Evolutionary conservation across 1,140 invertebrate species (phyloP), one percentile per base, ranked within the genome.

Genomic region (Drosophila saltans): DNA sequence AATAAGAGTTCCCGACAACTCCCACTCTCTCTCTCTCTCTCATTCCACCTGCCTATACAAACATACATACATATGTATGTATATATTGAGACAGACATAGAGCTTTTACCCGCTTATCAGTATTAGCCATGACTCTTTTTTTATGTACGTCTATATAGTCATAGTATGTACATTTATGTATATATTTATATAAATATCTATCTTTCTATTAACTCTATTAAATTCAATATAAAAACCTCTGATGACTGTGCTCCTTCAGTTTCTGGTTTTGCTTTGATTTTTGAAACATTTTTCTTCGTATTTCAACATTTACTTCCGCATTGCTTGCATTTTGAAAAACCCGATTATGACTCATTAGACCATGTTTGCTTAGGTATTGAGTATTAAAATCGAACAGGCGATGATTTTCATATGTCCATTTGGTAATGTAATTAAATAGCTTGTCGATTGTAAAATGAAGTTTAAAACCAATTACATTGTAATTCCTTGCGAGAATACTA

Each of bases 321-420:
- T 59, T 39, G 33, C 16, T 39, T 59, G 33, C 33, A 39, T 1
- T 59, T 52, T 52, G 45, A 9, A 52, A 52, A 52, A 52, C 45
- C 7, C 45, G 21, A 52, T 26, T 52, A 52, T 52, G 57, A 59
- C 16, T 59, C 57, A 58, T 58, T 36, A 58, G 33, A 58, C 11
- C 56, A 59, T 16, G 16, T 52, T 10, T 52, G 45, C 9, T 9
- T 26, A 21, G 7, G 45, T 9, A 48, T 48, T 2, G 21, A 52
- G 21, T 52, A 2, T 52, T 2, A 8, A 52, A 52, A 24, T 52
- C 21, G 10, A 48, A 30, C 28, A 2, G 4, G 4, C 16, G 16
- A 16, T 0, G 16, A 16, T 16, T 16, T 16, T 16, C 16, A 16
- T 16, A 16, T 16, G 16, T 16, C 16, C 16, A 16, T 16, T 16